A percentile compares a stretch with the other conserved stretches of the same genome.
phyloP scores from a whole-genome alignment of 92 coral and sea anemone genomes.

The Desmophyllum pertusum region DNA sequence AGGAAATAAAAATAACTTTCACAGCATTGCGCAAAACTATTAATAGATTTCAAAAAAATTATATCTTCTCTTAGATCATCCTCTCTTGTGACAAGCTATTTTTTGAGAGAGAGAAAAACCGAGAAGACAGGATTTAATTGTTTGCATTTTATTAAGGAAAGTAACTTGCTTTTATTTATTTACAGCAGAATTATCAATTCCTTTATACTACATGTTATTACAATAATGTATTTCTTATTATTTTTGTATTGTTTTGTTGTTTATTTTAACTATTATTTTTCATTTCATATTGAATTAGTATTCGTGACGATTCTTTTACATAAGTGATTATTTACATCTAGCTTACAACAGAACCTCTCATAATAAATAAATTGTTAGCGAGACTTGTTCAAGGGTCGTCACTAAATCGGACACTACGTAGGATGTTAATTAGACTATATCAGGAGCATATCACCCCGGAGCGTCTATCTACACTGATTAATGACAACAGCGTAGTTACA shows the following conservation, averaged over 20 bases:
- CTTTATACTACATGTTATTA: background rate
- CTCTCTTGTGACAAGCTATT: too few relatives aligned
- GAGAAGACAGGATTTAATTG: background rate
- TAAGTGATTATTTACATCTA: background rate
- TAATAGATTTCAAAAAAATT: too few relatives aligned
- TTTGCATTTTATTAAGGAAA: conserved; percentile 23
- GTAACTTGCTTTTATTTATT: background rate
- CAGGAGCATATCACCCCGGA: too few relatives aligned
- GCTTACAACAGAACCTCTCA: background rate
- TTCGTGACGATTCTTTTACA: background rate
- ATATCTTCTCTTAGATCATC: too few relatives aligned
- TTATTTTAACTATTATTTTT: background rate
- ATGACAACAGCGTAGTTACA: too few relatives aligned
- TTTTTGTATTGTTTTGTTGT: background rate
- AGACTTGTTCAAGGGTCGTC: too few relatives aligned
- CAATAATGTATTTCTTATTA: background rate
- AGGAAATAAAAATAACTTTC: too few relatives aligned
- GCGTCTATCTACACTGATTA: too few relatives aligned
- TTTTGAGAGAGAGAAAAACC: too few relatives aligned
- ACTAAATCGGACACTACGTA: too few relatives aligned
- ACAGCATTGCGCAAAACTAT: too few relatives aligned
- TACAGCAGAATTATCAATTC: conserved; percentile 15
- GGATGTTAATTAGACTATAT: too few relatives aligned
- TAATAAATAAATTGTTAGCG: background rate
- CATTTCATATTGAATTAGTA: background rate